These are phyloP conservation scores for Leptodactylus fuscus DNA, from an alignment of 2,113 vertebrate species.

Conservation along the genomic window DNA sequence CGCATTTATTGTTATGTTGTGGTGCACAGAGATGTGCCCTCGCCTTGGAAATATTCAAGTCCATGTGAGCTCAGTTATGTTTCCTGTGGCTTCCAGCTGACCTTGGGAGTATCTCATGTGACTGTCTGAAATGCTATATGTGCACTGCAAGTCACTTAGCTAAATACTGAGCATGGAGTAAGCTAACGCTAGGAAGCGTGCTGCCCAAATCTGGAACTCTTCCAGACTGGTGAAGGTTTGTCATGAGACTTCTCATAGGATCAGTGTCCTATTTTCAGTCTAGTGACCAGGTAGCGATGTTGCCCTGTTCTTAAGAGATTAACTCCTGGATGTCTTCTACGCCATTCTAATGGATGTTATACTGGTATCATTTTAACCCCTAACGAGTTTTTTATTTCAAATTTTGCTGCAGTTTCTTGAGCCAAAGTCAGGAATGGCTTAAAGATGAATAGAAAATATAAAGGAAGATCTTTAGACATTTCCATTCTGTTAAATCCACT, in stretches of 20 bases:
- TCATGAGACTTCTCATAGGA: constrained; percentile 25
- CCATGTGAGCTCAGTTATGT: background rate
- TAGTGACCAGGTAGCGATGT: constrained; percentile 29
- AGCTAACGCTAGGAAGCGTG: background rate
- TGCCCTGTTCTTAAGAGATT: constrained; percentile 40
- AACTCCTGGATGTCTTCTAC: background rate
- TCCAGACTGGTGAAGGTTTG: constrained; percentile 23
- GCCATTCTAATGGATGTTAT: background rate
- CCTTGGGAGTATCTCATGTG: constrained; percentile 47
- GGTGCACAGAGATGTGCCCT: background rate
- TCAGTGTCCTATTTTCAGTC: background rate
- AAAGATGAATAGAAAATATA: too few relatives aligned
- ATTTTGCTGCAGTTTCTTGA: too few relatives aligned
- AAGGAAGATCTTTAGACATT: too few relatives aligned
- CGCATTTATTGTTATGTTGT: background rate
- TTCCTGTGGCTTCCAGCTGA: constrained; percentile 37
- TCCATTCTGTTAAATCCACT: too few relatives aligned
- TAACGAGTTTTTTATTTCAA: too few relatives aligned
- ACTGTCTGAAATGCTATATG: constrained; percentile 35
- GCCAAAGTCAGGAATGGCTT: too few relatives aligned
- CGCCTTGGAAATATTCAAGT: background rate
- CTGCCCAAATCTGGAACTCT: constrained; percentile 27
- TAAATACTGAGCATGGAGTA: background rate
- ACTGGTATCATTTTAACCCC: too few relatives aligned
- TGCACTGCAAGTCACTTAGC: constrained; percentile 29